Conservation (phyloP, 1,140 invertebrate species). For the Rhopalosiphum padi region DNA sequence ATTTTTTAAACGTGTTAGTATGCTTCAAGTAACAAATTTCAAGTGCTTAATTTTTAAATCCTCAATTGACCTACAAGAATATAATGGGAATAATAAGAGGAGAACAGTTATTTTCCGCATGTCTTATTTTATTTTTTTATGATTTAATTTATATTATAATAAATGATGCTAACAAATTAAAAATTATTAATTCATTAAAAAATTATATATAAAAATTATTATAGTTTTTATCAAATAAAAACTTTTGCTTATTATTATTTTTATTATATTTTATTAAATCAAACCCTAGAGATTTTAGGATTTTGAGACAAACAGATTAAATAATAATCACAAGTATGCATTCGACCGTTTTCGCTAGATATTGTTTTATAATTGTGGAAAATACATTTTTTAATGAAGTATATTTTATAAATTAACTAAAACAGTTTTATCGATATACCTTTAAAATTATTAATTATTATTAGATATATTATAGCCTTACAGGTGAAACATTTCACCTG, state of each 20-base stretch:
- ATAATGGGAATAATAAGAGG: background rate
- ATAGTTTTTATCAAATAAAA: background rate
- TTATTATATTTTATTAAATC: background rate
- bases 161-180: background rate
- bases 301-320: background rate
- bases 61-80: background rate
- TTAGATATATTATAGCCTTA: background rate
- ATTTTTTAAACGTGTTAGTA: background rate
- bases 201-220: background rate
- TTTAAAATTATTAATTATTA: background rate
- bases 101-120: too few relatives aligned
- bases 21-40: background rate
- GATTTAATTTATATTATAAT: background rate
- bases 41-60: background rate
- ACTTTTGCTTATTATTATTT: background rate
- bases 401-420: background rate
- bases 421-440: background rate
- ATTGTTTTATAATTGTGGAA: background rate
- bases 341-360: background rate
- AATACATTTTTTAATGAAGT: too few relatives aligned
- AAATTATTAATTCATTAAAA: background rate
- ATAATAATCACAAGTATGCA: background rate
- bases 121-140: background rate
- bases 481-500: background rate
- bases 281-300: background rate